These are phyloP conservation scores for Cheilosia vernalis DNA, from an alignment of 2,888 invertebrate genomes.

Conservation along the genomic window DNA sequence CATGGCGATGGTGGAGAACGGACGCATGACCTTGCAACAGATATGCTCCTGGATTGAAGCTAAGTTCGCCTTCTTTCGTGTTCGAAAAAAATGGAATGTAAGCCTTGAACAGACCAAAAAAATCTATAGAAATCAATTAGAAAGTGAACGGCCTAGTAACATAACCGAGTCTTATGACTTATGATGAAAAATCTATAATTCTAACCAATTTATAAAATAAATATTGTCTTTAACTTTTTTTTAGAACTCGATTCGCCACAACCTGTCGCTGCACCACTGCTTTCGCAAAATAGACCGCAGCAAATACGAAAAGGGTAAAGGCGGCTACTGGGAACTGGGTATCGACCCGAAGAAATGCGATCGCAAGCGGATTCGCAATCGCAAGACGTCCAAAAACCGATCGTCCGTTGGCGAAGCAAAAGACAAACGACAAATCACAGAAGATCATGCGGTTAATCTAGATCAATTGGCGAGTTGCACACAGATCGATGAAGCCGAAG, in stretches of 20 bases:
- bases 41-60: slow-evolving; percentile 83
- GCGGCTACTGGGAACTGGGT: slow-evolving; percentile 83
- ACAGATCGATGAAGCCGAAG: slow-evolving; percentile 12
- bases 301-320: slow-evolving; percentile 83
- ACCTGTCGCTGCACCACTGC: slow-evolving; percentile 82
- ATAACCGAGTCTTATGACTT: no score
- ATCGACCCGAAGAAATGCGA: slow-evolving; percentile 82
- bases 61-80: slow-evolving; percentile 82
- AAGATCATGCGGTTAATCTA: background rate
- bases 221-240: slow-evolving; percentile 27
- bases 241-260: slow-evolving; percentile 83
- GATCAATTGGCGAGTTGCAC: background rate
- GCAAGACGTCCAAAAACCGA: slow-evolving; percentile 75
- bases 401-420: background rate
- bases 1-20: slow-evolving; percentile 83
- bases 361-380: slow-evolving; percentile 81
- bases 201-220: background rate
- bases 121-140: no score
- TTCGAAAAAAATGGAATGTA: slow-evolving; percentile 83
- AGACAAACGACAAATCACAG: slow-evolving; percentile 21
- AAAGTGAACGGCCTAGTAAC: no score
- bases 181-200: no score
- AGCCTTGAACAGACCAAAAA: slow-evolving; percentile 32
- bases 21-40: slow-evolving; percentile 82
- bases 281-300: slow-evolving; percentile 82